Evolutionary conservation across 2,888 invertebrate species (phyloP), one percentile per base, ranked within the genome.

Genomic region (Amphipoea lucens): DNA sequence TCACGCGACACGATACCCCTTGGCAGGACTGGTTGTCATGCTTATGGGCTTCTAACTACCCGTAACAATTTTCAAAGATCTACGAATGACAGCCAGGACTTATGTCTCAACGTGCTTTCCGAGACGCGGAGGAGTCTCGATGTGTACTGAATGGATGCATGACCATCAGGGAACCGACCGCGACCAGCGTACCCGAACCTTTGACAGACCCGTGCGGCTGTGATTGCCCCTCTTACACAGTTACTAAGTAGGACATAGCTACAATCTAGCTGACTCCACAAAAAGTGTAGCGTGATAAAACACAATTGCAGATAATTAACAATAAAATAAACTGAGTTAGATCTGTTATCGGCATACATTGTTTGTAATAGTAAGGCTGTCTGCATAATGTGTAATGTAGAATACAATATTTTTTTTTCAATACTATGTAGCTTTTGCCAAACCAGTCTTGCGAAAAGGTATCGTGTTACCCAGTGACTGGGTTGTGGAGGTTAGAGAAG

Each of bases 341-440:
- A 82, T 84, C 75, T 63, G 75, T 78, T 84, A 84, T 85, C 84
- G 40, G 36, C 40, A n/a, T 62, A 74, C 73, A 71, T 51, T 84
- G 79, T 79, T 51, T 84, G 79, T 79, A 51, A 63, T 12, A 0
- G 36, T 77, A 63, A 83, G 48, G 85, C 48, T 29, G 20, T 4
- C 0, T 73, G 42, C 74, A 85, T 70, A 67, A 6, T 72, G 23
- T 72, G 23, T 29, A 23, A 36, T 48, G 11, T 60, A n/a, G 12
- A 73, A 74, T 29, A 45, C 51, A 6, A 36, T 48, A 48, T 48
- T 29, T 65, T 29, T 29, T 63, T 7, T 65, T 57, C 3, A 57
- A 57, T 11, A 57, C 11, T 11, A 0, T 29, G 29, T 29, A 57
- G 57, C 11, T n/a, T 57, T 57, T n/a, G 9, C 23, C 23, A 3